phyloP scores from a whole-genome alignment of 2,888 invertebrate genomes.

The Homarus gammarus region DNA sequence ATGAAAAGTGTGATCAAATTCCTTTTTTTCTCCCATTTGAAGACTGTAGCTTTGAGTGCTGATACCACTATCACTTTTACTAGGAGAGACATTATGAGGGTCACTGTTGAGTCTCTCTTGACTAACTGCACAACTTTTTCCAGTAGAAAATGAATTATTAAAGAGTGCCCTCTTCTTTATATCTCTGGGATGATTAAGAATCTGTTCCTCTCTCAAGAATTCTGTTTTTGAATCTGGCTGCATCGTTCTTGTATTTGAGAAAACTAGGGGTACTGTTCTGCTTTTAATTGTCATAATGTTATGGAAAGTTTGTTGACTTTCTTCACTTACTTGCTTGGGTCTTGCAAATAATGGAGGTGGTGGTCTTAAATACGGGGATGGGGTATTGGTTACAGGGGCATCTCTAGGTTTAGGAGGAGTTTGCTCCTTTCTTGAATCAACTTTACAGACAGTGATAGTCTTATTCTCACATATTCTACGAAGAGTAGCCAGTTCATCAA shows the following conservation, averaged over 20 bases:
- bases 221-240: not conserved
- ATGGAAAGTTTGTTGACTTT: constrained; percentile 22
- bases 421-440: constrained; percentile 28
- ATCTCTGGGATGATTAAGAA: not conserved
- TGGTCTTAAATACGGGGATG: not conserved
- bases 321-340: not conserved
- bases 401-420: constrained; percentile 7
- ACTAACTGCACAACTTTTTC: not conserved
- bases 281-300: constrained; percentile 13
- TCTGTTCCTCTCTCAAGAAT: not conserved
- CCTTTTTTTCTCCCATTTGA: not conserved
- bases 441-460: constrained; percentile 44
- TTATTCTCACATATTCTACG: constrained; percentile 42
- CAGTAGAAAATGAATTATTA: not conserved
- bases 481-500: constrained; percentile 36
- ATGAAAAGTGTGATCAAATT: not conserved
- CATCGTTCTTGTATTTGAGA: constrained; percentile 9
- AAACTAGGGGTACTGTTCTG: not conserved
- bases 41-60: not conserved
- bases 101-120: not conserved
- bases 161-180: not conserved
- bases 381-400: not conserved
- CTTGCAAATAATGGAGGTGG: constrained; percentile 14
- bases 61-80: not conserved
- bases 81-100: not conserved